These are phyloP conservation scores for Hydropsyche tenuis DNA, from an alignment of 1,140 invertebrate species.

Conservation along the genomic window DNA sequence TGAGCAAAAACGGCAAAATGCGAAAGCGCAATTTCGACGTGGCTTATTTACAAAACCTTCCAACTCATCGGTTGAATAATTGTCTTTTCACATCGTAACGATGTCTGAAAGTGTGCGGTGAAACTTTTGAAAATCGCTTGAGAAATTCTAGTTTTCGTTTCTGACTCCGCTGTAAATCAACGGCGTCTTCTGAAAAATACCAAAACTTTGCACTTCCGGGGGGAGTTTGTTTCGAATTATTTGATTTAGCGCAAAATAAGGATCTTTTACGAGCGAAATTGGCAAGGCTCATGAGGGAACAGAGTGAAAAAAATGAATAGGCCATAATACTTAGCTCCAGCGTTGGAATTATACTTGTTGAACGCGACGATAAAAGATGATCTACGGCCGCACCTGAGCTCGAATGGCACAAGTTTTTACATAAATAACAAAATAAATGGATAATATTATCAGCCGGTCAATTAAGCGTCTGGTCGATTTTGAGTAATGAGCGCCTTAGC, in stretches of 20 bases:
- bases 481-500: too few species aligned
- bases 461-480: too few species aligned
- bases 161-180: neutral
- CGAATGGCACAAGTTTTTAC: conserved; percentile 8
- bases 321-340: conserved; percentile 7
- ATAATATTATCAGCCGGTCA: neutral
- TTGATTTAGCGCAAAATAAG: conserved; percentile 8
- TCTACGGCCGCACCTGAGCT: conserved; percentile 9
- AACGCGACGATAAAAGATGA: conserved; percentile 17
- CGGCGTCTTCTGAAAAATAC: neutral
- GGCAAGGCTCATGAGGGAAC: neutral
- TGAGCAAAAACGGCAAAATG: neutral
- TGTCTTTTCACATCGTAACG: too few species aligned
- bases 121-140: too few species aligned
- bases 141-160: too few species aligned
- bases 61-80: too few species aligned
- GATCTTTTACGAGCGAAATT: conserved; percentile 10
- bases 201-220: neutral
- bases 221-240: neutral
- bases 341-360: conserved; percentile 19
- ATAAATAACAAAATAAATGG: conserved; percentile 21
- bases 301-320: conserved; percentile 7
- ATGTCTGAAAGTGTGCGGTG: too few species aligned
- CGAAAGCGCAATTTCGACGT: neutral
- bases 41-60: neutral